These are phyloP conservation scores for Crenuchus spilurus DNA, from an alignment of 2,797 vertebrate species.

Conservation along the genomic window DNA sequence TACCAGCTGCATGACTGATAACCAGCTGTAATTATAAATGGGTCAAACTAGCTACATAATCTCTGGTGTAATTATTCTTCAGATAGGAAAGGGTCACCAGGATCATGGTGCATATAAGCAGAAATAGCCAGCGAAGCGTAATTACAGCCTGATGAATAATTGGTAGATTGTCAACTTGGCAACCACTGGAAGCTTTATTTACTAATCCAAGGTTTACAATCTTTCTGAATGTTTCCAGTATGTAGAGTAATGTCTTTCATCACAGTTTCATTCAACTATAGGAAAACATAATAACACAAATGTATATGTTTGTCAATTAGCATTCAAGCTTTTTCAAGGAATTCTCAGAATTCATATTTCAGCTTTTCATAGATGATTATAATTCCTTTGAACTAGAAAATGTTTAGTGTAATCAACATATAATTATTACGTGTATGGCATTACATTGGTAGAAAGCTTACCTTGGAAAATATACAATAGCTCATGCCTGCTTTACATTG, in stretches of 20 bases:
- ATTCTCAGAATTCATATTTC: background rate
- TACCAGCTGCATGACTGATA: conserved; percentile 41
- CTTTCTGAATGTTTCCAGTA: background rate
- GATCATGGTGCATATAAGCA: conserved; percentile 15
- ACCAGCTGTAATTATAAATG: conserved; percentile 44
- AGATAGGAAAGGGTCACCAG: conserved; percentile 33
- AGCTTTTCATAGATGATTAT: background rate
- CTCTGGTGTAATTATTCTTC: conserved; percentile 49
- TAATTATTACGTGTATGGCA: background rate
- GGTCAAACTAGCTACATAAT: conserved; percentile 33
- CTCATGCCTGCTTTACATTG: background rate
- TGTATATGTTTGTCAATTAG: background rate
- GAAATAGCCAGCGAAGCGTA: conserved; percentile 33
- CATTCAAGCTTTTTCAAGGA: background rate
- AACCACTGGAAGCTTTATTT: conserved; percentile 15
- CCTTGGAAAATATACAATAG: background rate
- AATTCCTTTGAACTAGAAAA: background rate
- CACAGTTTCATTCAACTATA: background rate
- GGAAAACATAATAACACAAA: background rate
- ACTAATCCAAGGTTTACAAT: background rate
- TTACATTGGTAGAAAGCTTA: too few species aligned
- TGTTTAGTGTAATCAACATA: background rate
- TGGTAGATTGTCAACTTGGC: conserved; percentile 12
- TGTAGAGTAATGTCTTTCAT: background rate
- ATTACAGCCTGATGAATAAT: conserved; percentile 39